Conservation (phyloP, 2,797 vertebrate species). For the Naso thynnoides region DNA sequence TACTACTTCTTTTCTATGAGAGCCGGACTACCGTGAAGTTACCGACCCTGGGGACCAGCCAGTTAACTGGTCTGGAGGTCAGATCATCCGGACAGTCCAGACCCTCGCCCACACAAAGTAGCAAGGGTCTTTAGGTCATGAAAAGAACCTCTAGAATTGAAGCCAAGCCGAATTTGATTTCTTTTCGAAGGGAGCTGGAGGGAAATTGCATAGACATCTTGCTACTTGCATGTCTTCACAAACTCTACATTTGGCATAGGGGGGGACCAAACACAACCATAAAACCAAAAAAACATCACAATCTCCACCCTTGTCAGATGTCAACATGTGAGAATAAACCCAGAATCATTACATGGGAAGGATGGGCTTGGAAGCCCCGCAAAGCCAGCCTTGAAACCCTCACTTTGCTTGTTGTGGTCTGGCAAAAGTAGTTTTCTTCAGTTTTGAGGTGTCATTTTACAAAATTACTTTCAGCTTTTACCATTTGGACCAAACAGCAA, state of each 20-base stretch:
- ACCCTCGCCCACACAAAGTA: conserved; percentile 58
- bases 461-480: conserved; percentile 29
- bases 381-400: conserved; percentile 52
- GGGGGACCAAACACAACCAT: conserved; percentile 69
- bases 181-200: conserved; percentile 57
- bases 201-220: conserved; percentile 86
- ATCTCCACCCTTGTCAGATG: conserved; percentile 67
- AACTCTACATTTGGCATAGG: conserved; percentile 83
- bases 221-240: conserved; percentile 80
- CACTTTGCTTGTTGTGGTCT: conserved; percentile 17
- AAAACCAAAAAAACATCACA: conserved; percentile 70
- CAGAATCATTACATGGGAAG: conserved; percentile 46
- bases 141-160: conserved; percentile 67
- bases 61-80: conserved; percentile 28
- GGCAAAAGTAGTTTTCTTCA: background rate
- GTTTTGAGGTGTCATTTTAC: background rate
- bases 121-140: conserved; percentile 65
- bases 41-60: conserved; percentile 30
- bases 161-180: conserved; percentile 60
- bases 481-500: background rate
- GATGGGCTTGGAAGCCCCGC: conserved; percentile 32
- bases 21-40: conserved; percentile 30
- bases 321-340: conserved; percentile 63
- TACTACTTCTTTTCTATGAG: conserved; percentile 51
- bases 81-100: conserved; percentile 27